phyloP scores from a whole-genome alignment of 2,888 invertebrate species.

The Andrena trimmerana region DNA sequence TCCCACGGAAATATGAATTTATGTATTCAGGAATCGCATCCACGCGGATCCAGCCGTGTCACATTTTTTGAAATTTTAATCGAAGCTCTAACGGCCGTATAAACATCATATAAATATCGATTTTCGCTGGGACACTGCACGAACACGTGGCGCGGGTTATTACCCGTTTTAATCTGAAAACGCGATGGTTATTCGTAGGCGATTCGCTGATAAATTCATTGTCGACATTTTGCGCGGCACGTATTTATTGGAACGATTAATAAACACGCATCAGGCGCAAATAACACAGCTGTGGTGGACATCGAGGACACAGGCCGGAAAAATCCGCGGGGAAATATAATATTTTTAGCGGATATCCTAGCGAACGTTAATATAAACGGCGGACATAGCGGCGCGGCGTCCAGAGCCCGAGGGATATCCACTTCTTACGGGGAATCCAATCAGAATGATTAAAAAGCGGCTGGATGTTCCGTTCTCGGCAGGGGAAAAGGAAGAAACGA shows the following conservation, averaged over 20 bases:
- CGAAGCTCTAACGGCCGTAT: constrained; percentile 8
- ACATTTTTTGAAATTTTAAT: constrained; percentile 9
- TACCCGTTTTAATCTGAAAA: constrained; percentile 21
- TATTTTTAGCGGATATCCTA: constrained; percentile 14
- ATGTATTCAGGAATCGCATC: not conserved
- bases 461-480: not conserved
- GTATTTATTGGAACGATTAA: constrained; percentile 21
- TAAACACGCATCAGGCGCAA: constrained; percentile 3
- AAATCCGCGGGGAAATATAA: constrained; percentile 17
- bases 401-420: constrained; percentile 10
- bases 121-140: not conserved
- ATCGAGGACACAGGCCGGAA: not conserved
- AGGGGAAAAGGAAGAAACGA: not conserved
- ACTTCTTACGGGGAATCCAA: constrained; percentile 20
- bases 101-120: constrained; percentile 22
- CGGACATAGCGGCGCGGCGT: not conserved
- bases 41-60: not conserved
- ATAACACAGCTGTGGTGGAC: not conserved
- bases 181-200: constrained; percentile 8
- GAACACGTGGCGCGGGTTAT: constrained; percentile 30
- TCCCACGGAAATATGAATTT: not conserved
- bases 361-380: constrained; percentile 9
- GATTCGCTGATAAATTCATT: constrained; percentile 34
- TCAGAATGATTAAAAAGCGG: constrained; percentile 54
- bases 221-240: constrained; percentile 1